Evolutionary conservation across 1,140 invertebrate genomes (phyloP).

Genomic region (Solenopsis invicta): DNA sequence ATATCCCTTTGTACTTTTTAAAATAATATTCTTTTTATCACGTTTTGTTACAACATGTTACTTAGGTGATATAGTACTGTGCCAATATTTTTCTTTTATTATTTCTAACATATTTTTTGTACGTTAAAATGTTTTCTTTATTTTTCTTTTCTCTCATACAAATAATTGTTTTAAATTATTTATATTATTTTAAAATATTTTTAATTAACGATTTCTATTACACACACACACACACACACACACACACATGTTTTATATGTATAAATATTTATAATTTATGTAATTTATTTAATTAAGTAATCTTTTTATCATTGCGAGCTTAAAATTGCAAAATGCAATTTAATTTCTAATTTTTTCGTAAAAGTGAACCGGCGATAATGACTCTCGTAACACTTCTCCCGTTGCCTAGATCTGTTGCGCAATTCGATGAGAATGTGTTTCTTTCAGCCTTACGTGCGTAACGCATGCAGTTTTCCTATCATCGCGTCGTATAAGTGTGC

Average conservation of each 20-base stretch:
- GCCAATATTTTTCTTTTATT: too few relatives aligned
- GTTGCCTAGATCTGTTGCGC: slow-evolving; percentile 26
- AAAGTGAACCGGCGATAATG: not conserved
- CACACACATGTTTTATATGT: too few relatives aligned
- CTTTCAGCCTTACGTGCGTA: not conserved
- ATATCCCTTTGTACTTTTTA: too few relatives aligned
- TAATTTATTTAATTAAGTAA: too few relatives aligned
- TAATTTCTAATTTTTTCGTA: not conserved
- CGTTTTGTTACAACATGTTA: too few relatives aligned
- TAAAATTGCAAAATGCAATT: not conserved
- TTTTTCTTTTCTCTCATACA: not conserved
- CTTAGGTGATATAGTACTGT: too few relatives aligned
- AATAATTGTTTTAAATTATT: not conserved
- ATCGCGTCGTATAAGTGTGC: not conserved
- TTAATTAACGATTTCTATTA: too few relatives aligned
- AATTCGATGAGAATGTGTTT: not conserved
- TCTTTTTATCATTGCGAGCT: too few relatives aligned
- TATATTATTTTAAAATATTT: not conserved
- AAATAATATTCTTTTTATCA: too few relatives aligned
- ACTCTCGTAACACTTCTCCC: slow-evolving; percentile 9
- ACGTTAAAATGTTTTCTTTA: not conserved
- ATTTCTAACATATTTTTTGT: too few relatives aligned
- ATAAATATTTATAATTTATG: too few relatives aligned
- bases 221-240: too few relatives aligned
- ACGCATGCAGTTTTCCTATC: not conserved